Conservation (phyloP, 2,113 vertebrate species). For the Oncorhynchus nerka region DNA sequence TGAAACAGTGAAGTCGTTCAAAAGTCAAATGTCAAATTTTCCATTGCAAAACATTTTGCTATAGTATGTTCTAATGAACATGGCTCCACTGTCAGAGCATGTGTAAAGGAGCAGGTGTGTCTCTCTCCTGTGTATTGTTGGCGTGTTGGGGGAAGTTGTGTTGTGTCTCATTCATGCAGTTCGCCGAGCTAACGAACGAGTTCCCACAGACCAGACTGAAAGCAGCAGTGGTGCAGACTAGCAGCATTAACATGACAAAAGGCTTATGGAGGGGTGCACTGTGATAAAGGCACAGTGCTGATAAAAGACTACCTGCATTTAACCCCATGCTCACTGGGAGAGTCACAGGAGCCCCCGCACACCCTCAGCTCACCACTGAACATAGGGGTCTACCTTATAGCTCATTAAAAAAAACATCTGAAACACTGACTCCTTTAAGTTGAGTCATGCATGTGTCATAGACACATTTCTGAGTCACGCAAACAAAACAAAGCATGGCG, state of each 20-base stretch:
- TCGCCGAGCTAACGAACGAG: constrained; percentile 53
- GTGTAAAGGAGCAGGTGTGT: constrained; percentile 55
- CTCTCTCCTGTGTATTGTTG: constrained; percentile 48
- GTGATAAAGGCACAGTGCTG: constrained; percentile 46
- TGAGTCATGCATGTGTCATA: too few relatives aligned
- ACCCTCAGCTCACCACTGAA: neutral
- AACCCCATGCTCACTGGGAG: constrained; percentile 37
- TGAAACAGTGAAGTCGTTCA: too few relatives aligned
- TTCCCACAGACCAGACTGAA: constrained; percentile 58
- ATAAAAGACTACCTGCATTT: constrained; percentile 45
- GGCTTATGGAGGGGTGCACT: constrained; percentile 47
- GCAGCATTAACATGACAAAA: constrained; percentile 70
- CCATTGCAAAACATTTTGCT: too few relatives aligned
- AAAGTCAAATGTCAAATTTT: too few relatives aligned
- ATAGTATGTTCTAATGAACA: neutral
- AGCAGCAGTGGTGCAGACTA: constrained; percentile 60
- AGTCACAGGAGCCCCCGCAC: neutral
- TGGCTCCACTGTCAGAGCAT: too few relatives aligned
- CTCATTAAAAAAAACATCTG: neutral
- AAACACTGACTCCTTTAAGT: too few relatives aligned
- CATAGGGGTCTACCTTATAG: neutral
- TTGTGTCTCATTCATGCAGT: constrained; percentile 35
- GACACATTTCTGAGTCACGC: too few relatives aligned
- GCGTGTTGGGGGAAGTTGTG: neutral
- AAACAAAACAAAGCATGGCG: too few relatives aligned